phyloP scores from a whole-genome alignment of 2,113 vertebrate species.

The Hystrix cristata region DNA sequence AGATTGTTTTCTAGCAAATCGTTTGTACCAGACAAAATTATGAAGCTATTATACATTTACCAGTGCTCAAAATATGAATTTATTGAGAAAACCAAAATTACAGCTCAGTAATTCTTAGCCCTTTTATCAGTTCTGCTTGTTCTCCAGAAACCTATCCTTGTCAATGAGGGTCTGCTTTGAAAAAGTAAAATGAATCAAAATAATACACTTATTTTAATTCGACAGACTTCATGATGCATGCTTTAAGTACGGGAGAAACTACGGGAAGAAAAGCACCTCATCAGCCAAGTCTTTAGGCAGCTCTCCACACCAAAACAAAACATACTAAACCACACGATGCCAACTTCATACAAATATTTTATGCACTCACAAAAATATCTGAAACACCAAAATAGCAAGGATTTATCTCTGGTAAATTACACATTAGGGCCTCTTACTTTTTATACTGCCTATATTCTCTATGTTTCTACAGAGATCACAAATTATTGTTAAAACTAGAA shows the following conservation, averaged over 20 bases:
- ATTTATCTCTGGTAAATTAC: background rate
- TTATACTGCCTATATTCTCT: background rate
- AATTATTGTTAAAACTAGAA: slow-evolving; percentile 7
- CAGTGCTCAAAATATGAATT: slow-evolving; percentile 15
- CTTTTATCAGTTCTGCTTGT: slow-evolving; percentile 12
- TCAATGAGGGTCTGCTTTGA: background rate
- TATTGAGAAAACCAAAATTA: slow-evolving; percentile 1
- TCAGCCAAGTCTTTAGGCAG: background rate
- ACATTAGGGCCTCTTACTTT: background rate
- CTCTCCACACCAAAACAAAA: background rate
- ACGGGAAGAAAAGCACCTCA: slow-evolving; percentile 21
- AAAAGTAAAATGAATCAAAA: slow-evolving; percentile 53
- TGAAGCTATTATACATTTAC: background rate
- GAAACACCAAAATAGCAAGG: slow-evolving; percentile 28
- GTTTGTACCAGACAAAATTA: slow-evolving; percentile 32
- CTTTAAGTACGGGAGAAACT: slow-evolving; percentile 6
- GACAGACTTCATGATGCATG: background rate
- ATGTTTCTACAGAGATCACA: background rate
- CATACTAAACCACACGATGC: background rate
- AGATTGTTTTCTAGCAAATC: background rate
- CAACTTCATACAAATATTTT: background rate
- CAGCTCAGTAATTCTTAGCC: background rate
- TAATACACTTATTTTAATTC: background rate
- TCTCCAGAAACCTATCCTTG: background rate
- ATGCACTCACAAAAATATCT: background rate